Conservation (phyloP, 2,113 vertebrate genomes). For the Copsychus sechellarum region DNA sequence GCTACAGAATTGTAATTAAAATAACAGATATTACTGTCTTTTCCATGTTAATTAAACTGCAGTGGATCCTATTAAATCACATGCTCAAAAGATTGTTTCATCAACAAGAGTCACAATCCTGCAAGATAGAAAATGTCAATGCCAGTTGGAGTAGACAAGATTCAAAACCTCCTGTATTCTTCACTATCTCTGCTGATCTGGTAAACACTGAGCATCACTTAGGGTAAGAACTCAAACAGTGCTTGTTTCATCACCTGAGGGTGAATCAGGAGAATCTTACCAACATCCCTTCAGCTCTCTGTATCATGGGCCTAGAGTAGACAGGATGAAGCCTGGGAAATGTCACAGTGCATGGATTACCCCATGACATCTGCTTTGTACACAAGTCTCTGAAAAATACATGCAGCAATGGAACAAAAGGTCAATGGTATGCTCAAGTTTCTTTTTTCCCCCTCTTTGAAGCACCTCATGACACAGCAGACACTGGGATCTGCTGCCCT, state of each 20-base stretch:
- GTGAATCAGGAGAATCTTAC: not conserved
- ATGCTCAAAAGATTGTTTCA: not conserved
- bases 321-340: not conserved
- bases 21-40: not conserved
- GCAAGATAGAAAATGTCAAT: not conserved
- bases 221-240: not conserved
- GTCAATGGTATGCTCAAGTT: not conserved
- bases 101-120: not conserved
- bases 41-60: not conserved
- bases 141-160: rapidly evolving
- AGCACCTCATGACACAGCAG: rapidly evolving
- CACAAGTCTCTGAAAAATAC: not conserved
- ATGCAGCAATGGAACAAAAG: not conserved
- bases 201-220: not conserved
- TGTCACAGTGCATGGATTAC: not conserved
- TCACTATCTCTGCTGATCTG: not conserved
- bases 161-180: not conserved
- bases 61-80: not conserved
- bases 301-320: rapidly evolving
- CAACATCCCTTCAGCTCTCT: not conserved
- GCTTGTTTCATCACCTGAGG: not conserved
- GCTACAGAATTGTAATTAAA: not conserved
- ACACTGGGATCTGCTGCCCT: slow-evolving; percentile 40
- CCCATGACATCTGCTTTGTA: not conserved
- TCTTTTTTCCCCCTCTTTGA: not conserved